Evolutionary conservation across 2,888 invertebrate species (phyloP), one percentile per base, ranked within the genome.

Genomic region (Ormyrus thymus): DNA sequence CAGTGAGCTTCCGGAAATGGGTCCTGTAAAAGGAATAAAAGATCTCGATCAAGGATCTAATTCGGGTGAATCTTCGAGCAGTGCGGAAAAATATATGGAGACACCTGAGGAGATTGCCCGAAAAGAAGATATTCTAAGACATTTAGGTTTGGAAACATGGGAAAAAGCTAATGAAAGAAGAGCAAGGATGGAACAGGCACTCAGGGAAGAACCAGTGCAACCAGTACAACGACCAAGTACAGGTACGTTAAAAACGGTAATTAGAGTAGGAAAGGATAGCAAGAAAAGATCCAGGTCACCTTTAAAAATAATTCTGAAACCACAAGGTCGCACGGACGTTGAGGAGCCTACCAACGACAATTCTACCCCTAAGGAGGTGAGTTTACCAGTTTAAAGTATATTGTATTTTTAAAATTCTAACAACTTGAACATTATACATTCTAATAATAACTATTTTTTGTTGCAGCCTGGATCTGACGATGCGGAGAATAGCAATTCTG

Each of bases 171-270:
- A 88, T 0, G 94, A 95, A 82, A 83, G 87, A n/a, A 69, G 87
- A 74, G 78, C 77, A 6, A 87, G 83, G 78, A 89, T 88, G 75
- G 93, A 94, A 53, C 92, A 91, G 15, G 92, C 3, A 29, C 29
- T 4, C 29, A 29, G 29, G 29, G 29, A 29, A 29, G 29, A 29
- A 29, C 29, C 29, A 29, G 29, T 29, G 4, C 29, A 29, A 29
- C 29, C 29, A 29, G 29, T 29, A 29, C 29, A 29, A 29, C 29
- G 29, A 4, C 29, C 29, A 29, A 29, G 80, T 91, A 92, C 70
- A 91, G 96, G 96, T 56, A 96, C 96, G 0, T 88, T 96, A 82
- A 96, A 96, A 88, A 96, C 96, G 84, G 94, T 96, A 84, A 96
- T 96, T 84, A 95, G 96, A 90, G 90, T 96, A 92, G 94, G 81